Conservation (phyloP, 2,113 vertebrate genomes). For the Haemorhous mexicanus region DNA sequence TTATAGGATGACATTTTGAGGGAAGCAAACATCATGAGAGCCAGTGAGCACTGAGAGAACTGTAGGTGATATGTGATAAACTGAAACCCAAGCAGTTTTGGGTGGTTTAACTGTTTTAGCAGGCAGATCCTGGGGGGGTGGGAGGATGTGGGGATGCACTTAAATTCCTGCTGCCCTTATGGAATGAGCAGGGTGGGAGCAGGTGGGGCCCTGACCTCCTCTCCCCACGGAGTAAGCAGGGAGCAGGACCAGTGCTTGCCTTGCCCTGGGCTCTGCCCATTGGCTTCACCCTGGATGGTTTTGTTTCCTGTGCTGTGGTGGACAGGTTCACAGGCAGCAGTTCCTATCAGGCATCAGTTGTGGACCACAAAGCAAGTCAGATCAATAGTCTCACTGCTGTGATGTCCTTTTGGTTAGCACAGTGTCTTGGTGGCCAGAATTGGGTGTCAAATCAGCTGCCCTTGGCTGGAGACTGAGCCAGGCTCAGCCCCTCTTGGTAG, state of each 20-base stretch:
- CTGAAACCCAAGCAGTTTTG: neutral
- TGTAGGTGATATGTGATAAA: rapidly evolving
- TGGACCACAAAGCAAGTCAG: neutral
- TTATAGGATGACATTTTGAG: neutral
- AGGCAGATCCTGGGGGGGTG: neutral
- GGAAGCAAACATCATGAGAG: neutral
- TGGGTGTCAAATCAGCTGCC: rapidly evolving
- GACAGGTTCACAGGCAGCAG: neutral
- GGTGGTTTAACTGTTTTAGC: neutral
- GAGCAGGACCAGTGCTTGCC: neutral
- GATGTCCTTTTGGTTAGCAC: neutral
- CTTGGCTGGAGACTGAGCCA: neutral
- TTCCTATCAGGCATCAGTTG: neutral
- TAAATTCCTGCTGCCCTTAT: neutral
- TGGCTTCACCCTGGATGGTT: neutral
- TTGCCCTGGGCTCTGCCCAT: neutral
- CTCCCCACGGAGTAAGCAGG: rapidly evolving
- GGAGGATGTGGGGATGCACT: neutral
- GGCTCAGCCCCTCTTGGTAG: neutral
- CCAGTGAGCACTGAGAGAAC: neutral
- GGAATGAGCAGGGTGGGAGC: neutral
- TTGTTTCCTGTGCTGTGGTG: neutral
- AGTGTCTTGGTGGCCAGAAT: neutral
- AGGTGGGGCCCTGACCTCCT: rapidly evolving
- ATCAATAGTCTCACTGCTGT: neutral